Percentiles rank a stretch among this genome's conserved stretches.
Conservation (phyloP, 2,113 vertebrate genomes). For the Myrmecobius fasciatus region DNA sequence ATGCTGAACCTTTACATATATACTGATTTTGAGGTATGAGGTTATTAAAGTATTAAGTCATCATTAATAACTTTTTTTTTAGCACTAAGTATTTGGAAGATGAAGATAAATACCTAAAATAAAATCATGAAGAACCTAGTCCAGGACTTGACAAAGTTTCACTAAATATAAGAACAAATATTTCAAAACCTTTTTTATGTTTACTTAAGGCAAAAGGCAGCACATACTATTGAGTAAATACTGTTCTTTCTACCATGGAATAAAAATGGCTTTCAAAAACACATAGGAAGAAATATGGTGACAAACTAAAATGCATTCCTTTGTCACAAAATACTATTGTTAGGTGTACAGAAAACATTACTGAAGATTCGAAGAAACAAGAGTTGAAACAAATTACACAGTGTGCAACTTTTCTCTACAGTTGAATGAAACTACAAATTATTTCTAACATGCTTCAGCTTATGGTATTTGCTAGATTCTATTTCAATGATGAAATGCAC, state of each 20-base stretch:
- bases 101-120: constrained; percentile 39
- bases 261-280: constrained; percentile 54
- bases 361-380: constrained; percentile 69
- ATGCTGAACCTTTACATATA: constrained; percentile 20
- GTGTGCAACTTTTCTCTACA: constrained; percentile 67
- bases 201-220: constrained; percentile 45
- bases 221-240: constrained; percentile 27
- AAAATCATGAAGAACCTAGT: constrained; percentile 20
- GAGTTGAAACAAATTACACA: constrained; percentile 74
- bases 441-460: constrained; percentile 65
- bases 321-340: constrained; percentile 76
- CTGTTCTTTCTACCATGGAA: constrained; percentile 37
- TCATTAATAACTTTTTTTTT: constrained; percentile 26
- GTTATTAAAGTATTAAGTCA: constrained; percentile 37
- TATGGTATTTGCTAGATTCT: constrained; percentile 64
- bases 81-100: constrained; percentile 53
- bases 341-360: constrained; percentile 73
- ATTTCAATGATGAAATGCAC: constrained; percentile 65
- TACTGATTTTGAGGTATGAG: constrained; percentile 23
- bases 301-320: constrained; percentile 68
- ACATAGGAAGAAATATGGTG: constrained; percentile 41
- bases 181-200: constrained; percentile 50
- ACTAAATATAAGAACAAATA: constrained; percentile 33
- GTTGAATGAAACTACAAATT: constrained; percentile 62
- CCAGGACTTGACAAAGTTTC: constrained; percentile 23